Conservation (phyloP, 2,888 invertebrate species). For the Melanostoma mellinum region DNA sequence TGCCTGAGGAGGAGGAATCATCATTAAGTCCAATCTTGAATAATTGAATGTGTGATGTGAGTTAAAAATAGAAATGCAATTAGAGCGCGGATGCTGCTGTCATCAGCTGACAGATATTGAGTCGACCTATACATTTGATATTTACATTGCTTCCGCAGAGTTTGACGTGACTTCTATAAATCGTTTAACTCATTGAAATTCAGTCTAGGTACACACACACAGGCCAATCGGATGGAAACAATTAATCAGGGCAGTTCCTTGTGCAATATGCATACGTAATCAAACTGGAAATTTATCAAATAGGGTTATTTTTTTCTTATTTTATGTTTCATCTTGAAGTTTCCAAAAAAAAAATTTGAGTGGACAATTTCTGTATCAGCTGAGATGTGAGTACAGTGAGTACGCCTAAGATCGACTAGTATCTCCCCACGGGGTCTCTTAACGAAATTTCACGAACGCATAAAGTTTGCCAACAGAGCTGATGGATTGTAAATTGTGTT, state of each 20-base stretch:
- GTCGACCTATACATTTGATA: conserved; percentile 52
- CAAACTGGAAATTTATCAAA: background rate
- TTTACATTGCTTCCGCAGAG: conserved; percentile 59
- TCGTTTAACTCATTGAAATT: conserved; percentile 24
- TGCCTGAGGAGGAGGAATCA: conserved; percentile 39
- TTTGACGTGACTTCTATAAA: conserved; percentile 26
- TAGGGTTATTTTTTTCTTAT: background rate
- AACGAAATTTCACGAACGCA: no score
- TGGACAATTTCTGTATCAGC: no score
- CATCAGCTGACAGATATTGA: conserved; percentile 66
- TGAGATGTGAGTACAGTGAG: no score
- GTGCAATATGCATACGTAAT: background rate
- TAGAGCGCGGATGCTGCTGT: conserved; percentile 70
- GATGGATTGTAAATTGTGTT: no score
- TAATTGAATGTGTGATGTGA: conserved; percentile 61
- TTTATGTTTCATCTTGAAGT: background rate
- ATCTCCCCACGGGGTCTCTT: no score
- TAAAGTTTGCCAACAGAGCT: no score
- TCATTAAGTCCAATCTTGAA: conserved; percentile 63
- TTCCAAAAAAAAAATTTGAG: no score
- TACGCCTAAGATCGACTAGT: no score
- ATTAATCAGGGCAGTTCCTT: conserved; percentile 33
- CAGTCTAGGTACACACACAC: conserved; percentile 1
- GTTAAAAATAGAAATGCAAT: conserved; percentile 71
- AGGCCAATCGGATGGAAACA: conserved; percentile 15